Evolutionary conservation across 2,888 invertebrate species (phyloP), one percentile per base, ranked within the genome.

Genomic region (Hydrotaea cyrtoneurina): DNA sequence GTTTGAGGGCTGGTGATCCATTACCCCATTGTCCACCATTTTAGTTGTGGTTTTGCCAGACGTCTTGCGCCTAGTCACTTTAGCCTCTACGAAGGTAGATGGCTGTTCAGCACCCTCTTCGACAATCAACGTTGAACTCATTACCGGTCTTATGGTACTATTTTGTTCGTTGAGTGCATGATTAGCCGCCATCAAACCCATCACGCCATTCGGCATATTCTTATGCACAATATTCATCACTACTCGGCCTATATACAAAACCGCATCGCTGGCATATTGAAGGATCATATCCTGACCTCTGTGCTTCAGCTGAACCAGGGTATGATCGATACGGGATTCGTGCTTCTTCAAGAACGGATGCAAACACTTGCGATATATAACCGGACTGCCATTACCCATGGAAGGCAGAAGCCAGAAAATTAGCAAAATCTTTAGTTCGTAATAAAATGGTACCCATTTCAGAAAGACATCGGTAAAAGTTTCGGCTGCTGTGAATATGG

Each of bases 381-480:
- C 95, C 88, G 97, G 97, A 87, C 98, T 97, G 17, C 98, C 98
- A 92, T 96, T 97, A 55, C 98, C 98, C 36, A 97, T 96, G 2
- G 98, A 98, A 69, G 98, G 98, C 84, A 98, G 93, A 86, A 99
- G 94, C 98, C 98, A 99, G 87, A 98, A 93, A 83, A 99, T 96
- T 88, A 98, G 94, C 78, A 98, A 94, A 86, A 99, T 97, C 94
- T 99, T 99, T 89, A 98, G 95, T 93, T 98, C 98, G 93, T 98
- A 98, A 93, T 99, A 98, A 94, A 99, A 98, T 69, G 99, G 98
- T 92, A 99, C 96, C 95, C 95, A 97, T 88, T 97, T 96, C 83
- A 98, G 94, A 92, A 99, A 96, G 86, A 98, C 95, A 92, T 98
- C 98, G 81, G 98, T 96, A 92, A 98, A 95, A 17, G 97, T 97